Conservation (phyloP, 2,797 vertebrate species). For the Chiloscyllium punctatum region DNA sequence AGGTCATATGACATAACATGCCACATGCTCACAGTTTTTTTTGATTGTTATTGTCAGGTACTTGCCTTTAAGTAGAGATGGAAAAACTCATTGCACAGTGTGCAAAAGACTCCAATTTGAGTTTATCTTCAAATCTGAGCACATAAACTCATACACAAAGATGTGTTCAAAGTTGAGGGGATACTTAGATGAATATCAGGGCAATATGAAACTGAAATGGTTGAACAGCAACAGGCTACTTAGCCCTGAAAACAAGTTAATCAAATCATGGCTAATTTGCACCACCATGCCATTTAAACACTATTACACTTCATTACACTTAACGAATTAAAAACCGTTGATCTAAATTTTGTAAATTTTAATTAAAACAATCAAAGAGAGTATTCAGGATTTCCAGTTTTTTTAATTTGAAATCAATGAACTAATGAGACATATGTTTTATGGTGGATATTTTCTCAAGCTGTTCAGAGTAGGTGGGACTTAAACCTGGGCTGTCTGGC, state of each 20-base stretch:
- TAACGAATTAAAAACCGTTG: not conserved
- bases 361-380: too few relatives aligned
- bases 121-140: not conserved
- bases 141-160: not conserved
- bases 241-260: not conserved
- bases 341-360: too few relatives aligned
- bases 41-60: too few relatives aligned
- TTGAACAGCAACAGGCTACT: not conserved
- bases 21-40: too few relatives aligned
- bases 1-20: too few relatives aligned
- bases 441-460: too few relatives aligned
- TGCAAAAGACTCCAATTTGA: not conserved
- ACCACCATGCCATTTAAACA: not conserved
- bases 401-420: too few relatives aligned
- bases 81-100: not conserved
- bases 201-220: not conserved
- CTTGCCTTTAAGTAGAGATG: not conserved
- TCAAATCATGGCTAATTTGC: not conserved
- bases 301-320: not conserved
- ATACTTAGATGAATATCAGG: not conserved
- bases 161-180: not conserved
- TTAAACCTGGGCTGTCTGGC: too few relatives aligned
- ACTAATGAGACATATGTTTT: too few relatives aligned
- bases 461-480: too few relatives aligned
- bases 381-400: too few relatives aligned